These are phyloP conservation scores for Picathartes gymnocephalus DNA, from an alignment of 2,113 vertebrate genomes.

Conservation along the genomic window DNA sequence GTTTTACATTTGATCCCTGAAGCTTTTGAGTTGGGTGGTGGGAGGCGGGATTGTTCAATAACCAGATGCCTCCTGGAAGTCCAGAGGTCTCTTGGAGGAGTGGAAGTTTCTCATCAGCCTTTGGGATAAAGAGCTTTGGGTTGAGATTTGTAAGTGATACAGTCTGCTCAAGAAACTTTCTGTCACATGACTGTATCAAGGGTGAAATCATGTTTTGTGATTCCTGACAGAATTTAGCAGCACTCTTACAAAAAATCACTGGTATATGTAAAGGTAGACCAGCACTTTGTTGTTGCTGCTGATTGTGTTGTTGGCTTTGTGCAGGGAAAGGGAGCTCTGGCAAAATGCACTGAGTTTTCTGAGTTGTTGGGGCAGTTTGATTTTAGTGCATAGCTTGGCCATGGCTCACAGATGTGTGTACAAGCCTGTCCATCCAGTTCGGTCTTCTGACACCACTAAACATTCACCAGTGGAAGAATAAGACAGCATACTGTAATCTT, in stretches of 20 bases:
- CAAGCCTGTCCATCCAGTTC: neutral
- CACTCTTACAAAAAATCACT: neutral
- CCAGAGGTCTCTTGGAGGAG: neutral
- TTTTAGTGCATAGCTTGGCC: neutral
- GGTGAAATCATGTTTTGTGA: neutral
- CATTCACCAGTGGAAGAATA: neutral
- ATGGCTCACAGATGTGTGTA: neutral
- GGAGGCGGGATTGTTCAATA: neutral
- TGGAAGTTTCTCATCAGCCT: neutral
- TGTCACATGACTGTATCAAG: neutral
- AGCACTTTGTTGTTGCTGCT: neutral
- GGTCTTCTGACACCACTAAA: neutral
- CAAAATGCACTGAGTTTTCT: neutral
- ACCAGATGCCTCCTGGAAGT: neutral
- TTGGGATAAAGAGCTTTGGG: neutral
- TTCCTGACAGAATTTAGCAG: neutral
- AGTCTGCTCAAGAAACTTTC: neutral
- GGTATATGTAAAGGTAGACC: neutral
- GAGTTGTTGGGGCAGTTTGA: neutral
- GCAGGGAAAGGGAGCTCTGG: neutral
- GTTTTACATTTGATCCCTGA: neutral
- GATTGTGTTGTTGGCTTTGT: neutral
- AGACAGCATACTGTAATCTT: neutral
- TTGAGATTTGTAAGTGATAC: neutral
- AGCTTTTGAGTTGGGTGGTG: neutral